Evolutionary conservation across 2,797 vertebrate genomes (phyloP).

Genomic region (Anguilla anguilla): DNA sequence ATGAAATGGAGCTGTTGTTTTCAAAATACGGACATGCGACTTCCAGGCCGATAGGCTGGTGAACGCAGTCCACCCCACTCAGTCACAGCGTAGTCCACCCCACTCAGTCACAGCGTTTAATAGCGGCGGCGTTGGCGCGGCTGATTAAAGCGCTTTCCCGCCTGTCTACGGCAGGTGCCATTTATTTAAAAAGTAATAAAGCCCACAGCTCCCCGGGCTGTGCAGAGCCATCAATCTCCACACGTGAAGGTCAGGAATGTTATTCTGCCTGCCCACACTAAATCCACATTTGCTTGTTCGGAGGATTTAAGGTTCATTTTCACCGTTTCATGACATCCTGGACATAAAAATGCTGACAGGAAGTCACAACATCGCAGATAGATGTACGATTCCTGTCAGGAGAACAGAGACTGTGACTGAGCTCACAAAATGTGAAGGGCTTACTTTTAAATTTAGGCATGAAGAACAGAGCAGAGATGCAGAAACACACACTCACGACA

Average conservation of each 20-base stretch:
- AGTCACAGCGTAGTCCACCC: neutral
- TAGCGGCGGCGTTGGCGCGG: neutral
- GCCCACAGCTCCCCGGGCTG: neutral
- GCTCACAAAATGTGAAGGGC: neutral
- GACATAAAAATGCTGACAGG: neutral
- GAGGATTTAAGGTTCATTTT: neutral
- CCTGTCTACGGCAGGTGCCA: neutral
- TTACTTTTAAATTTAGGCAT: conserved; percentile 1
- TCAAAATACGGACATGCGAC: neutral
- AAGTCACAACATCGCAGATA: neutral
- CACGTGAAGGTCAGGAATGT: neutral
- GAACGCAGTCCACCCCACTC: neutral
- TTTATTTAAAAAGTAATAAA: conserved; percentile 22
- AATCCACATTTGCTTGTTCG: neutral
- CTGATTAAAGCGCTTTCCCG: neutral
- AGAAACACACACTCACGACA: neutral
- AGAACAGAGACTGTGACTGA: neutral
- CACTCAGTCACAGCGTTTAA: neutral
- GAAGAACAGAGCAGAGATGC: neutral
- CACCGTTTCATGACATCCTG: neutral
- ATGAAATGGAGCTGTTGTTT: conserved; percentile 1
- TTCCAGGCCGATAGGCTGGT: neutral
- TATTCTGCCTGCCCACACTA: neutral
- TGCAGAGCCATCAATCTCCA: conserved; percentile 2
- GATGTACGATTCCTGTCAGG: neutral